Conservation (phyloP, 2,888 invertebrate species). For the Alcis repandata region DNA sequence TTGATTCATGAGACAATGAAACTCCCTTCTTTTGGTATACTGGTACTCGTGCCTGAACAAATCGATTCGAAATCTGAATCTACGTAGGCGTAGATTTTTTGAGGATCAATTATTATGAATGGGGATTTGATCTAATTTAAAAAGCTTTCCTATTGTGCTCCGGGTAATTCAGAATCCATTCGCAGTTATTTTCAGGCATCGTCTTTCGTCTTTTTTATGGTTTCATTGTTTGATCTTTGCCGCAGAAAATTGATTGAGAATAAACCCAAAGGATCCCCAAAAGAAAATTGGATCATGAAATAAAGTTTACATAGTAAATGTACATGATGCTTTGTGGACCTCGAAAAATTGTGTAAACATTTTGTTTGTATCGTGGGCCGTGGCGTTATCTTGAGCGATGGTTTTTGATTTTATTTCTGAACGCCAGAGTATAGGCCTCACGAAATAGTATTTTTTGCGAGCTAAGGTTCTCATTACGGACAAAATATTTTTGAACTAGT, state of each 20-base stretch:
- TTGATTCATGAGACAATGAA: not conserved
- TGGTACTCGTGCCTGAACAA: not conserved
- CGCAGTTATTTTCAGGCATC: constrained; percentile 27
- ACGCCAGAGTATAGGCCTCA: not conserved
- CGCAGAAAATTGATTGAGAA: constrained; percentile 34
- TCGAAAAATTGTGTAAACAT: constrained; percentile 40
- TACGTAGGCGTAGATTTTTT: constrained; percentile 9
- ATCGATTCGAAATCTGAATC: constrained; percentile 1
- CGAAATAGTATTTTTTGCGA: not conserved
- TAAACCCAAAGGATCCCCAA: constrained; percentile 33
- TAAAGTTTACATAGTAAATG: constrained; percentile 43
- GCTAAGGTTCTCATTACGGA: too few species aligned
- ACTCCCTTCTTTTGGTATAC: not conserved
- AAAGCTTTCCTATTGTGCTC: constrained; percentile 30
- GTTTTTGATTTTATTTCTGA: constrained; percentile 34
- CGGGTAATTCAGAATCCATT: constrained; percentile 18
- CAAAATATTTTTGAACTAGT: too few species aligned
- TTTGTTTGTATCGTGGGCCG: constrained; percentile 23
- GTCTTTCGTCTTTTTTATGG: constrained; percentile 19
- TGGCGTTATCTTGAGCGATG: constrained; percentile 40
- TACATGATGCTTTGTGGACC: constrained; percentile 32
- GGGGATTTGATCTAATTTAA: constrained; percentile 28
- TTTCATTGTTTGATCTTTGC: constrained; percentile 34
- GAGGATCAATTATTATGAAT: constrained; percentile 25
- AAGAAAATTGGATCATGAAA: constrained; percentile 43